Evolutionary conservation across 2,797 vertebrate species (phyloP).

Genomic region (Centroberyx gerrardi): DNA sequence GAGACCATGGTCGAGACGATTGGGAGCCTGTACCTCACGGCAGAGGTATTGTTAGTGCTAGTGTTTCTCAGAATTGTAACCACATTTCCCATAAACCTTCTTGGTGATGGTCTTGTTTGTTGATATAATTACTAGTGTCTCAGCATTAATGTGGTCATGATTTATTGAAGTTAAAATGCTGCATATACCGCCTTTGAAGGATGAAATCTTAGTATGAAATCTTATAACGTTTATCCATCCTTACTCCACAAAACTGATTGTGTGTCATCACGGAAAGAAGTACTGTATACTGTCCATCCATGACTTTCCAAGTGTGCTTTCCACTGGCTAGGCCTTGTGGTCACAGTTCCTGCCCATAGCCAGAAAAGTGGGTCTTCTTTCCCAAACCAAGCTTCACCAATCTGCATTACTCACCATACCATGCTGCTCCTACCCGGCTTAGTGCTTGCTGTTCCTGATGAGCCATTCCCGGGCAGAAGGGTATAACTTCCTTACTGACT

Average conservation of each 20-base stretch:
- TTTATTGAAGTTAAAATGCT: too few relatives aligned
- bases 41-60: too few relatives aligned
- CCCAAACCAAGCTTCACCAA: neutral
- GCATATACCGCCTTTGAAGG: too few relatives aligned
- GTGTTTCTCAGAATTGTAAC: too few relatives aligned
- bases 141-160: too few relatives aligned
- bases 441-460: neutral
- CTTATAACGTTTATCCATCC: neutral
- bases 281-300: neutral
- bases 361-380: neutral
- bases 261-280: neutral
- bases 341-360: neutral
- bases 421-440: neutral
- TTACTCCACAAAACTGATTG: too few relatives aligned
- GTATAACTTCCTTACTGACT: slow-evolving; percentile 30
- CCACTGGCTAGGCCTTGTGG: neutral
- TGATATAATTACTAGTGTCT: too few relatives aligned
- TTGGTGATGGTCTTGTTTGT: too few relatives aligned
- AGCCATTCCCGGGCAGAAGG: slow-evolving; percentile 39
- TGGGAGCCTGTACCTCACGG: too few relatives aligned
- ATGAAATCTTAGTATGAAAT: neutral
- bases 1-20: too few relatives aligned
- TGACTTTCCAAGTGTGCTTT: neutral
- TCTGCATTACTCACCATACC: slow-evolving; percentile 1
- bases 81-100: too few relatives aligned